These are phyloP conservation scores for Prunella fulvescens DNA, from an alignment of 2,113 vertebrate genomes.

Conservation along the genomic window DNA sequence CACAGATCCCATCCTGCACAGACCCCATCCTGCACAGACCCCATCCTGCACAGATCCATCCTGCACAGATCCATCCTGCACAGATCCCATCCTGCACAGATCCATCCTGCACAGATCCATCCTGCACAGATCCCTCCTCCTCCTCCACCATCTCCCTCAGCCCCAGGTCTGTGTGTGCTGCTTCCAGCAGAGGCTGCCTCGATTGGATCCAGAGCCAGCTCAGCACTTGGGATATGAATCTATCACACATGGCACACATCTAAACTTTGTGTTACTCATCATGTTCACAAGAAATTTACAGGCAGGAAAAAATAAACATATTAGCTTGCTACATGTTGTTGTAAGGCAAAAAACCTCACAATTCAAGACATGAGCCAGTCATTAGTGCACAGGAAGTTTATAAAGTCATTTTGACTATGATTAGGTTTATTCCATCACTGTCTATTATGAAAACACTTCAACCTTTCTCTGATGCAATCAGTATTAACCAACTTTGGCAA, in stretches of 20 bases:
- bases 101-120: background rate
- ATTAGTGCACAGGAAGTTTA: background rate
- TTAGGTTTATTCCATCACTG: background rate
- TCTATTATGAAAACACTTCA: background rate
- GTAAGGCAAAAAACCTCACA: background rate
- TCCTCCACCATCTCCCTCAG: background rate
- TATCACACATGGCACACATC: background rate
- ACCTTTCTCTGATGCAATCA: background rate
- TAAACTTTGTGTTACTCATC: background rate
- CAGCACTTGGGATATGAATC: background rate
- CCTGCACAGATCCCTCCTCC: background rate
- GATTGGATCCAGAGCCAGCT: background rate
- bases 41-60: too few species aligned
- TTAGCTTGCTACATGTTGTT: background rate
- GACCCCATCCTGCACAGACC: too few species aligned
- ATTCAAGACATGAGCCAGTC: background rate
- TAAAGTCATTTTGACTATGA: background rate
- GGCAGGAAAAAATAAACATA: background rate
- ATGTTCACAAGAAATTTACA: conserved; percentile 14
- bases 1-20: too few species aligned
- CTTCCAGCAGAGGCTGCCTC: background rate
- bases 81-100: background rate
- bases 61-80: too few species aligned
- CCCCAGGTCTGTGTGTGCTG: background rate
- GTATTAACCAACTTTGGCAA: background rate